These are phyloP conservation scores for Pteria penguin DNA, from an alignment of 2,888 invertebrate species.

Conservation along the genomic window DNA sequence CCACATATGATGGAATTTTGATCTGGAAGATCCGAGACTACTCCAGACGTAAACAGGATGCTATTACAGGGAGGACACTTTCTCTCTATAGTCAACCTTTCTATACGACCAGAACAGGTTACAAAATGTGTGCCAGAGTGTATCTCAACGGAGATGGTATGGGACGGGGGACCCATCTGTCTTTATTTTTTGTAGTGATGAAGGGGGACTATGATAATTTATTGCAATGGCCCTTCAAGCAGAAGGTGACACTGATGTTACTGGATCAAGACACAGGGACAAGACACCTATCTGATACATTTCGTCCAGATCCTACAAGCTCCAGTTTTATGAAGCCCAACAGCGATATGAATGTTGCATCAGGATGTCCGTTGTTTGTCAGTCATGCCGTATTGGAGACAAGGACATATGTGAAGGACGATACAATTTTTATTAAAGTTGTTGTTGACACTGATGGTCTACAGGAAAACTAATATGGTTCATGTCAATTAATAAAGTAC, in stretches of 20 bases:
- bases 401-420: conserved; percentile 51
- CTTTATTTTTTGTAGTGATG: conserved; percentile 77
- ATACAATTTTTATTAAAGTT: conserved; percentile 69
- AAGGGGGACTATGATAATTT: conserved; percentile 75
- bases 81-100: conserved; percentile 77
- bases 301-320: conserved; percentile 73
- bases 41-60: conserved; percentile 65
- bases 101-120: conserved; percentile 73
- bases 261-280: conserved; percentile 69
- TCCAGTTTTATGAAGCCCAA: conserved; percentile 71
- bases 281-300: conserved; percentile 68
- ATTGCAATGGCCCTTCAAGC: conserved; percentile 74
- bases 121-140: conserved; percentile 76
- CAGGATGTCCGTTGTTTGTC: conserved; percentile 71
- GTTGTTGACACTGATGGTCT: conserved; percentile 48
- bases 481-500: too few relatives aligned
- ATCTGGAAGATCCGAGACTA: conserved; percentile 76
- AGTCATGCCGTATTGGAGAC: conserved; percentile 65
- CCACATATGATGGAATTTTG: conserved; percentile 69
- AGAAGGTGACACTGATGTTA: conserved; percentile 73
- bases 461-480: not conserved
- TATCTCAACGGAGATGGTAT: conserved; percentile 78
- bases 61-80: conserved; percentile 64
- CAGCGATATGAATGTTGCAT: conserved; percentile 77
- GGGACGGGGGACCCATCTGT: conserved; percentile 74